These are phyloP conservation scores for Sinosuthora webbiana DNA, from an alignment of 2,113 vertebrate species.

Conservation along the genomic window DNA sequence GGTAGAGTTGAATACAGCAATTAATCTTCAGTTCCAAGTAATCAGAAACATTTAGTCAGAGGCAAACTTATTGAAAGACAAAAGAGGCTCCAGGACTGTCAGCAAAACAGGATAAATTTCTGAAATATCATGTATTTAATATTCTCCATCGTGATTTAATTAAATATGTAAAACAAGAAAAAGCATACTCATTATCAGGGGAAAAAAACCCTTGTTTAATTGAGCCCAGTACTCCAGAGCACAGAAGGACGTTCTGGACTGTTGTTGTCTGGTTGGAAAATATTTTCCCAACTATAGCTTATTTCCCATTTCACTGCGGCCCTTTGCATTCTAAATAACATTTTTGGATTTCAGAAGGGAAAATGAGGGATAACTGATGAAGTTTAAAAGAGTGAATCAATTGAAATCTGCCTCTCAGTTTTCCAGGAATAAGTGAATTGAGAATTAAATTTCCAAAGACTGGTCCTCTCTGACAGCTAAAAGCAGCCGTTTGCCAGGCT, in stretches of 20 bases:
- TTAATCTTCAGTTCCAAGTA: conserved; percentile 7
- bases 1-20: conserved; percentile 19
- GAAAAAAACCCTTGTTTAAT: neutral
- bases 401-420: neutral
- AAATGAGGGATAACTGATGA: neutral
- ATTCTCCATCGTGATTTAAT: neutral
- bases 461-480: neutral
- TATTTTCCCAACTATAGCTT: conserved; percentile 6
- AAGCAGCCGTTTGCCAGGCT: neutral
- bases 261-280: neutral
- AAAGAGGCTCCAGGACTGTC: neutral
- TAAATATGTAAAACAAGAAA: neutral
- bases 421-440: neutral
- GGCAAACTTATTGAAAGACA: neutral
- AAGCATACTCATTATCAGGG: neutral
- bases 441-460: conserved; percentile 5
- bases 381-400: neutral
- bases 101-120: neutral
- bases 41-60: conserved; percentile 23
- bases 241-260: neutral
- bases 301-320: neutral
- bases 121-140: neutral
- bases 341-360: neutral
- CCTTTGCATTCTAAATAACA: neutral
- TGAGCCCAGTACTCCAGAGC: neutral